Conservation (phyloP, 2,888 invertebrate species). For the Dione juno region DNA sequence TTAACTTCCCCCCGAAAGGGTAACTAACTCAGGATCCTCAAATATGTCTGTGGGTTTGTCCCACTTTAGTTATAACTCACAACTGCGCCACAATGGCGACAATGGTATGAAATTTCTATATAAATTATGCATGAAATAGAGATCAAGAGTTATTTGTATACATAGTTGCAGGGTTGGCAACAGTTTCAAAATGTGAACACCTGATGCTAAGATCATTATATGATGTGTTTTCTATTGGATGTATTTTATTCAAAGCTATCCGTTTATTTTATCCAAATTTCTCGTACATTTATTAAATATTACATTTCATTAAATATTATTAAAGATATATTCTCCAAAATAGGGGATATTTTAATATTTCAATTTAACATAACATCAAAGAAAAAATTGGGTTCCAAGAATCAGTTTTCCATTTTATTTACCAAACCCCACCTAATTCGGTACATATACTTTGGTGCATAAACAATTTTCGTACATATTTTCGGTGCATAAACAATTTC, state of each 20-base stretch:
- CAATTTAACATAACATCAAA: constrained; percentile 21
- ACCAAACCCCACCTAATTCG: constrained; percentile 34
- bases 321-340: constrained; percentile 13
- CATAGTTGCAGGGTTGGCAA: not conserved
- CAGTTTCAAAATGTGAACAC: not conserved
- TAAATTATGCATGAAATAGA: constrained; percentile 7
- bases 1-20: not conserved
- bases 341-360: constrained; percentile 21
- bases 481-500: too few relatives aligned
- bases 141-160: not conserved
- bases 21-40: not conserved
- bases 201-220: not conserved
- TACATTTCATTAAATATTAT: not conserved
- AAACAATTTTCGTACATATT: too few relatives aligned
- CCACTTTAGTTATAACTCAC: not conserved
- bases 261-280: not conserved
- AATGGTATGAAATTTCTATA: not conserved
- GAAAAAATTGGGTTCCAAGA: constrained; percentile 46
- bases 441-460: not conserved
- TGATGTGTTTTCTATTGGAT: not conserved
- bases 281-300: not conserved
- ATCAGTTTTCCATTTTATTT: constrained; percentile 51
- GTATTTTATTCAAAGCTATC: too few relatives aligned
- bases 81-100: not conserved
- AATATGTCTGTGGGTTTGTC: not conserved